Evolutionary conservation across 2,113 vertebrate species (phyloP), one percentile per base, ranked within the genome.

Genomic region (Aix galericulata): DNA sequence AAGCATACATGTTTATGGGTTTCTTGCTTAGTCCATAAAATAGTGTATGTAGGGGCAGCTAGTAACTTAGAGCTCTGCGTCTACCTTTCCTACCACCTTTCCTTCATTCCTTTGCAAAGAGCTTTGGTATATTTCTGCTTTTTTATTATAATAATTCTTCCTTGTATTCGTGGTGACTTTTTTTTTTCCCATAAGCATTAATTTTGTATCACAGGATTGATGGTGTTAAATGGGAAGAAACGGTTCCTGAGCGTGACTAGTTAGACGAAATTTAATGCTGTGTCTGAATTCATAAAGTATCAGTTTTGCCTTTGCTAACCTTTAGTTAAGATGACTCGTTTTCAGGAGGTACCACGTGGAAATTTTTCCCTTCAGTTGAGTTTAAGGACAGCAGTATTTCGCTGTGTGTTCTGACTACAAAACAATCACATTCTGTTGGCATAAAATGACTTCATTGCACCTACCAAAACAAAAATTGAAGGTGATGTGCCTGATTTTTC

Each of bases 401-500:
- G 6, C 23, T 25, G 0, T 8, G 7, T 8, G 10, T 90, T 89
- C 63, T 38, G 82, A 1, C 29, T 10, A 2, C 11, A 56, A 38
- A 44, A 46, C 38, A 29, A 3, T 1, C 1, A 63, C 36, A 12
- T 38, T 29, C 60, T 32, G 0, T 25, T 56, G 66, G 25, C 26
- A 11, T 21, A 9, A 82, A 85, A 40, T 3, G 2, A 9, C 27
- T 50, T 60, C 0, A 11, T 62, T 63, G 64, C 46, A 8, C 15
- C 38, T 73, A 7, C 56, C 5, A 29, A 52, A 48, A 20, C 26
- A 14, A 38, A 27, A 1, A 5, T 15, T 34, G 0, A 0, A 7
- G 32, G 38, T 42, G 67, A 23, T 44, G 60, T 17, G 62, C 17
- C 0, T 36, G 2, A 0, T 21, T 68, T 36, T 73, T 64, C 64